Evolutionary conservation across 2,797 vertebrate genomes (phyloP).

Genomic region (Cryptoblepharus egeriae): DNA sequence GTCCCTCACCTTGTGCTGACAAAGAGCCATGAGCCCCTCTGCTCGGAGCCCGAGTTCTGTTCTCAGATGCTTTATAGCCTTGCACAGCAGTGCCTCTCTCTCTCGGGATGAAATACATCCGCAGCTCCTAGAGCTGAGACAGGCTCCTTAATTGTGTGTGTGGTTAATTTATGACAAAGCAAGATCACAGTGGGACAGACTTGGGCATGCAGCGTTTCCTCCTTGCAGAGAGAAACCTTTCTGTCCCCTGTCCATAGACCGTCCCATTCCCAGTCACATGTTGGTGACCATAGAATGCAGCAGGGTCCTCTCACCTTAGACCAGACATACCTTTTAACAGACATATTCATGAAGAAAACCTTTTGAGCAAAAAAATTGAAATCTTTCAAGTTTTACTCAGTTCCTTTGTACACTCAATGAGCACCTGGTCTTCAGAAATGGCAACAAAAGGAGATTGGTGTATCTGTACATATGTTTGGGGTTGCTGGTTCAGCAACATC

Average conservation of each 20-base stretch:
- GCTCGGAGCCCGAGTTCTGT: conserved; percentile 21
- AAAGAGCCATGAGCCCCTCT: conserved; percentile 29
- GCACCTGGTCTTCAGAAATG: background rate
- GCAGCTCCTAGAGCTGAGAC: conserved; percentile 49
- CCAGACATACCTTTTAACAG: background rate
- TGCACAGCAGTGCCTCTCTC: conserved; percentile 18
- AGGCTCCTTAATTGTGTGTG: conserved; percentile 48
- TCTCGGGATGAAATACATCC: conserved; percentile 51
- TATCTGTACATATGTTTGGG: background rate
- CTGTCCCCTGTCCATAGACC: background rate
- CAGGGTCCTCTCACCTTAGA: background rate
- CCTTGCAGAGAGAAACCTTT: conserved; percentile 20
- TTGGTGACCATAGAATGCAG: background rate
- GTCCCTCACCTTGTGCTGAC: conserved; percentile 6
- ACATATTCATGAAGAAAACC: background rate
- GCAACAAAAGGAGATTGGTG: background rate
- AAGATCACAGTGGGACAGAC: background rate
- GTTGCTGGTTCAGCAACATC: background rate
- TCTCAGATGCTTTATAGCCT: conserved; percentile 39
- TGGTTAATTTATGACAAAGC: background rate
- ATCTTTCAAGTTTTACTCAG: conserved; percentile 26
- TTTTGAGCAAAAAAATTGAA: conserved; percentile 38
- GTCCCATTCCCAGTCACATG: background rate
- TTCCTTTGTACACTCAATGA: conserved; percentile 41
- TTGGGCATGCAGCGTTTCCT: conserved; percentile 22